phyloP scores from a whole-genome alignment of 2,113 vertebrate genomes.

The Mola mola region DNA sequence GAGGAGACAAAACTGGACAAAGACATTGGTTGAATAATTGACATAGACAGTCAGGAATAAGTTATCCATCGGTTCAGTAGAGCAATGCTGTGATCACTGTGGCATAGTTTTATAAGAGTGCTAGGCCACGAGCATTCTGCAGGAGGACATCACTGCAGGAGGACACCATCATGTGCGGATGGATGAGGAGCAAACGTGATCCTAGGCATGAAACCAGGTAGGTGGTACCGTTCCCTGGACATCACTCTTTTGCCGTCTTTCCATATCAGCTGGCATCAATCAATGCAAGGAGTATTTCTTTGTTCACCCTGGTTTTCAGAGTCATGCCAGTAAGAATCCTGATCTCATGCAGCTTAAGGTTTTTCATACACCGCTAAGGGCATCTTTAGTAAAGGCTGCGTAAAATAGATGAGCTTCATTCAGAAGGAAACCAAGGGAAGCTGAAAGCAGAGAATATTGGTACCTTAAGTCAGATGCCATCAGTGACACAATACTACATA shows the following conservation, averaged over 20 bases:
- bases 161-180: conserved; percentile 9
- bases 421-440: too few relatives aligned
- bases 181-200: conserved; percentile 7
- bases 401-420: too few relatives aligned
- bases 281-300: neutral
- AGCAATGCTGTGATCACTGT: conserved; percentile 29
- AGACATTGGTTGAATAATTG: conserved; percentile 36
- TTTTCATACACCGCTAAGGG: too few relatives aligned
- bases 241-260: conserved; percentile 5
- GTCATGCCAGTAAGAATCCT: neutral
- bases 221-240: conserved; percentile 7
- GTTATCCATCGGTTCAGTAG: conserved; percentile 28
- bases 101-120: conserved; percentile 9
- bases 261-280: conserved; percentile 14
- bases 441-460: too few relatives aligned
- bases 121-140: conserved; percentile 9
- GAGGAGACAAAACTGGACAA: neutral
- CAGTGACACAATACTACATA: conserved; percentile 25
- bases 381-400: too few relatives aligned
- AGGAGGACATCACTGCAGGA: conserved; percentile 6
- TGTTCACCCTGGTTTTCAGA: conserved; percentile 7
- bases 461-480: conserved; percentile 2
- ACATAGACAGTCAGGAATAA: conserved; percentile 34
- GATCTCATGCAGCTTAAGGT: too few relatives aligned
- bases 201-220: neutral